A percentile compares a stretch with the other conserved stretches of the same genome.
These are phyloP conservation scores for Cydia fagiglandana DNA, from an alignment of 1,140 invertebrate species.

Conservation along the genomic window DNA sequence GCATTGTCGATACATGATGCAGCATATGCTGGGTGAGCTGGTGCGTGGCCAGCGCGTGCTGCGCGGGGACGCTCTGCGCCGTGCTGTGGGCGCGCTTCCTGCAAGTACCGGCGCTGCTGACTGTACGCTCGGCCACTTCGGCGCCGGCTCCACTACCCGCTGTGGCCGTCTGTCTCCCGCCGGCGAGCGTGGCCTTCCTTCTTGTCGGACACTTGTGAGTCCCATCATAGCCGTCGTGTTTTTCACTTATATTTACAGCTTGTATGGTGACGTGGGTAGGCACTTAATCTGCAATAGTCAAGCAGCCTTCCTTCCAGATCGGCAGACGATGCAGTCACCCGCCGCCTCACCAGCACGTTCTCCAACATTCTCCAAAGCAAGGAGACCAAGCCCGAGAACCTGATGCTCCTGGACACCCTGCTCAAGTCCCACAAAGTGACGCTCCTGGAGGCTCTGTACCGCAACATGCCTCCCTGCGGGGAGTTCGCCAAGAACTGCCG, in stretches of 20 bases:
- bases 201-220: slow-evolving; percentile 48
- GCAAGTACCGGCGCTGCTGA: slow-evolving; percentile 60
- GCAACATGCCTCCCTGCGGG: slow-evolving; percentile 48
- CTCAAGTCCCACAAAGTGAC: slow-evolving; percentile 48
- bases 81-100: slow-evolving; percentile 67
- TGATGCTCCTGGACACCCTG: slow-evolving; percentile 45
- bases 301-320: slow-evolving; percentile 34
- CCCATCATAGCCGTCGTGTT: too few relatives aligned
- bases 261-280: too few relatives aligned
- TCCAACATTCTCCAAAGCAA: slow-evolving; percentile 48
- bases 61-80: slow-evolving; percentile 61
- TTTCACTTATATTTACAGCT: too few relatives aligned
- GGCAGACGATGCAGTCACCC: slow-evolving; percentile 35
- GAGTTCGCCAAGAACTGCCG: slow-evolving; percentile 50
- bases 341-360: slow-evolving; percentile 45
- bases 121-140: slow-evolving; percentile 35
- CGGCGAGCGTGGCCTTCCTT: slow-evolving; percentile 42
- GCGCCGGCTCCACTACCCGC: slow-evolving; percentile 42
- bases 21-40: slow-evolving; percentile 60
- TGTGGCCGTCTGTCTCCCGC: slow-evolving; percentile 52
- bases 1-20: background rate
- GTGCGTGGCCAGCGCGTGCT: slow-evolving; percentile 62
- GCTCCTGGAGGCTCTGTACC: slow-evolving; percentile 46
- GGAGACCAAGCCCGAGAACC: slow-evolving; percentile 37
- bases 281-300: background rate